Evolutionary conservation across 1,140 invertebrate species (phyloP).

Genomic region (Doryteuthis pealeii): DNA sequence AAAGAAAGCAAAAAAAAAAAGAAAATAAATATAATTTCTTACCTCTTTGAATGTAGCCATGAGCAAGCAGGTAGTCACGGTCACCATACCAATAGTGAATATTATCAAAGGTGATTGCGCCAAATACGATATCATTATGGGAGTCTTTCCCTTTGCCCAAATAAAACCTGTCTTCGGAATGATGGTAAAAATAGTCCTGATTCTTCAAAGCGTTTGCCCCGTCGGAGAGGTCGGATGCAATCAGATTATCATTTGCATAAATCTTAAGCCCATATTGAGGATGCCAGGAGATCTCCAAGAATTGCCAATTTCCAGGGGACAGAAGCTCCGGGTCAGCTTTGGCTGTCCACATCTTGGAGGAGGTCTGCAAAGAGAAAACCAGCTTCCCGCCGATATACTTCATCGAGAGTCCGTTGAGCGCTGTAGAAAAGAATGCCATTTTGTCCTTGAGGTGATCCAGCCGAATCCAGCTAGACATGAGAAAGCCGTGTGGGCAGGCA

Average conservation of each 20-base stretch:
- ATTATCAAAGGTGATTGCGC: constrained; percentile 50
- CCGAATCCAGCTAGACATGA: constrained; percentile 46
- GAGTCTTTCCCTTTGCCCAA: constrained; percentile 41
- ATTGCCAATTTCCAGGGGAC: constrained; percentile 46
- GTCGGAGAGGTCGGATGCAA: constrained; percentile 23
- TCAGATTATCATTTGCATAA: constrained; percentile 42
- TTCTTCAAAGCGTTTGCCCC: not conserved
- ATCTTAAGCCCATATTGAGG: constrained; percentile 45
- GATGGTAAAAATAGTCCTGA: not conserved
- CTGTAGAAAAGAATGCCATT: constrained; percentile 48
- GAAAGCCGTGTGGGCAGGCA: constrained; percentile 28
- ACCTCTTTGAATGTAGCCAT: constrained; percentile 55
- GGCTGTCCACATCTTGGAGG: constrained; percentile 35
- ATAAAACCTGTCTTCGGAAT: constrained; percentile 31
- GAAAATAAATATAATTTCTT: constrained; percentile 12
- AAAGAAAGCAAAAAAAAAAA: too few relatives aligned
- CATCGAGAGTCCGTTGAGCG: constrained; percentile 49
- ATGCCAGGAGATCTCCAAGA: constrained; percentile 54
- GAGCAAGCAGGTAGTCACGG: constrained; percentile 50
- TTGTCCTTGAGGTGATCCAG: constrained; percentile 37
- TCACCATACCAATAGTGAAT: constrained; percentile 53
- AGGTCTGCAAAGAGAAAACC: constrained; percentile 32
- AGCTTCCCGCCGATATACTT: constrained; percentile 30
- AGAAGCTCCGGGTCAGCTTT: constrained; percentile 31
- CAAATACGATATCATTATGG: constrained; percentile 28